Percentiles rank a stretch among this genome's conserved stretches.
Conservation (phyloP, 2,888 invertebrate species). For the Ormyrus thymus region DNA sequence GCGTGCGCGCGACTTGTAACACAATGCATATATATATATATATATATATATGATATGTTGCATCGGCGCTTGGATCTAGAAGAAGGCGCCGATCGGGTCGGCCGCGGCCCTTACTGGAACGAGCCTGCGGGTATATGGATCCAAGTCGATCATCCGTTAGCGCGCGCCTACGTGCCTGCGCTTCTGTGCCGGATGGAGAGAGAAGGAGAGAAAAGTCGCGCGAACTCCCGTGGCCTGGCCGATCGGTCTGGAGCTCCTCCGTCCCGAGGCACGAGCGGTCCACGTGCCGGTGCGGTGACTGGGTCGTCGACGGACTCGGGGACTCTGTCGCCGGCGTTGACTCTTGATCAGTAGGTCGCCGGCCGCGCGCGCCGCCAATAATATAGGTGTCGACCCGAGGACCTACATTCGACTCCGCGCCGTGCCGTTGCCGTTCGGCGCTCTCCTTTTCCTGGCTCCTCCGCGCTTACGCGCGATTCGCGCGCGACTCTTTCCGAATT, state of each 20-base stretch:
- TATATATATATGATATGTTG: neutral
- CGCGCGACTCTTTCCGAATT: too few species aligned
- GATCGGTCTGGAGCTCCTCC: too few species aligned
- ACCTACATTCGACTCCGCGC: slow-evolving; percentile 68
- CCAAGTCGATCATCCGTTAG: slow-evolving; percentile 43
- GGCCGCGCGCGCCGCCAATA: slow-evolving; percentile 6
- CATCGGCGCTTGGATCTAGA: neutral
- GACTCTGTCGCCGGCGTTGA: too few species aligned
- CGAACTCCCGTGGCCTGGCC: too few species aligned
- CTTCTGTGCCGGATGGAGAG: too few species aligned
- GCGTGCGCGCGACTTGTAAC: neutral
- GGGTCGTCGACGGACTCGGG: too few species aligned
- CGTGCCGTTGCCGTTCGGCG: neutral
- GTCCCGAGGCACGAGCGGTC: too few species aligned
- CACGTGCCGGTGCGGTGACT: too few species aligned
- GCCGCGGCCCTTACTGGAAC: neutral
- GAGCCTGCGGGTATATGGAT: slow-evolving; percentile 26
- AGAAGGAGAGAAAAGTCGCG: too few species aligned
- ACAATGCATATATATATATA: too few species aligned
- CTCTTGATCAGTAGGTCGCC: slow-evolving; percentile 36
- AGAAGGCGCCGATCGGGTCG: neutral
- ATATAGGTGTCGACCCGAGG: slow-evolving; percentile 70
- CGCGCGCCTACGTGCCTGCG: neutral
- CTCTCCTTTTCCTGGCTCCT: too few species aligned
- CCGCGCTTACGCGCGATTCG: too few species aligned